Base-by-base conservation (phyloP, 2,113 vertebrate genomes). In the Ptilonorhynchus violaceus region DNA sequence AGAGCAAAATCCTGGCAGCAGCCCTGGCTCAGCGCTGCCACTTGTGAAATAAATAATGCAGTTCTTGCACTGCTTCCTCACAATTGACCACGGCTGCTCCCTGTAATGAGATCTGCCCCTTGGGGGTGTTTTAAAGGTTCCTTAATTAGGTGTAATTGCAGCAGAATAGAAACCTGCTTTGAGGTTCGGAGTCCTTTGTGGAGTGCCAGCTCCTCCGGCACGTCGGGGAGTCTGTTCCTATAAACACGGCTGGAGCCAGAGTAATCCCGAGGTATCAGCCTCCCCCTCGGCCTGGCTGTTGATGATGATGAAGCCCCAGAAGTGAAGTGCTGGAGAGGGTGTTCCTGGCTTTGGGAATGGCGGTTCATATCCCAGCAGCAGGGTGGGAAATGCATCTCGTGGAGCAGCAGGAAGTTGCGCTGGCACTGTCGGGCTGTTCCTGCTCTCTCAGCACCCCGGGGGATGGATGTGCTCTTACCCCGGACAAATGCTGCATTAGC, bases 131-230 rank as follows among this genome's bases (percentile, higher is more conserved):
- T 96, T 66, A 91, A n/a, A 91, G 83, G 81, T 92, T 89, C 30
- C 77, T 96, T 96, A 95, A 96, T 95, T 81, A 91, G 89, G 81
- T 96, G 69, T 96, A 96, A 96, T 92, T 91, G 93, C 35, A 41
- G 53, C 73, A 77, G 74, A 77, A 68, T 19, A 74, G 79, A 87
- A 92, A 60, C 55, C 37, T 62, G 76, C 92, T 93, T 77, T 44
- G 59, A 52, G 94, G 55, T 91, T 76, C 81, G 60, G 79, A 78
- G 64, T 17, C 70, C 84, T 68, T 25, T 73, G 78, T 84, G 81
- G n/a, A 62, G 42, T 5, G 55, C 78, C 69, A 37, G 66, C 35
- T 91, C 85, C 84, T 59, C 31, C 58, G 50, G 33, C 33, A 16
- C 55, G 53, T 19, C 4, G 3, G 1, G 1, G 46, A 37, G 31